Conservation (phyloP, 2,888 invertebrate genomes). For the Leptura quadrifasciata region DNA sequence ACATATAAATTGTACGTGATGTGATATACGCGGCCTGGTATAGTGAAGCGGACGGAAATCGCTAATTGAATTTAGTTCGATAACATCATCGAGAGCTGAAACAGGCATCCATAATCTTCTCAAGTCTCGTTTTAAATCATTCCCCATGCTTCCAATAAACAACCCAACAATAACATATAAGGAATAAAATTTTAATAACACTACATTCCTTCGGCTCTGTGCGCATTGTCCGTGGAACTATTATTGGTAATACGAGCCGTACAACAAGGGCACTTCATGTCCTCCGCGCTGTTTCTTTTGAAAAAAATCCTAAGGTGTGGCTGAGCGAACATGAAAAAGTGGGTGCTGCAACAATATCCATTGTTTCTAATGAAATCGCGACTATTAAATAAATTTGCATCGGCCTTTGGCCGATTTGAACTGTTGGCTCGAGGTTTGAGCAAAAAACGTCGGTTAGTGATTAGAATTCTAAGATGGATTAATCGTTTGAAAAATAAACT, state of each 20-base stretch:
- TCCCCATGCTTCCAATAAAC: conserved; percentile 31
- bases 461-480: background rate
- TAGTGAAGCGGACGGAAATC: conserved; percentile 8
- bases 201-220: conserved; percentile 24
- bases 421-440: background rate
- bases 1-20: background rate
- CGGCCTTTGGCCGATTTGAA: conserved; percentile 13
- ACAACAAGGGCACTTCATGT: conserved; percentile 30
- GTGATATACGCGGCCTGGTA: background rate
- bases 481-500: conserved; percentile 6
- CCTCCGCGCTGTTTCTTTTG: conserved; percentile 12
- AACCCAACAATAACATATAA: conserved; percentile 32
- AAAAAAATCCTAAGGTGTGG: conserved; percentile 33
- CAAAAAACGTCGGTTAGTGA: background rate
- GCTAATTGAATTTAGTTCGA: conserved; percentile 30
- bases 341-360: conserved; percentile 37
- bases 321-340: conserved; percentile 24
- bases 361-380: conserved; percentile 36
- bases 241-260: conserved; percentile 21
- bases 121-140: conserved; percentile 24
- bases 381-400: conserved; percentile 27
- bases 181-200: conserved; percentile 34
- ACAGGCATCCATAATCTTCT: conserved; percentile 16
- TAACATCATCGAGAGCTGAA: conserved; percentile 29
- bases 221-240: conserved; percentile 21